Percentiles rank a stretch among this genome's conserved stretches.
Conservation (phyloP, 2,113 vertebrate species). For the Tenrec ecaudatus region DNA sequence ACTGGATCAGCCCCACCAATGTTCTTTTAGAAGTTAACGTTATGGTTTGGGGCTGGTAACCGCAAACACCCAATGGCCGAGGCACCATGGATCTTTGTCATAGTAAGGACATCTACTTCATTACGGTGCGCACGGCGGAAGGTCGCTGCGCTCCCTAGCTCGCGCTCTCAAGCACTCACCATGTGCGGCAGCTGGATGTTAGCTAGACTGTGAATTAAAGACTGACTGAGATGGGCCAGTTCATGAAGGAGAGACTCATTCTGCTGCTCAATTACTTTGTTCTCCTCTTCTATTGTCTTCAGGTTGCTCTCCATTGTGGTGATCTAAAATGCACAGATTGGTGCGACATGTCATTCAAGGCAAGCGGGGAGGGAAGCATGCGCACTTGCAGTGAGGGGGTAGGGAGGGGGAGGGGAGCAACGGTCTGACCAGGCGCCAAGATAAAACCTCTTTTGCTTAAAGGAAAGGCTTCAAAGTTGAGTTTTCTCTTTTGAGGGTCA, state of each 20-base stretch:
- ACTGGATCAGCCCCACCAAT: conserved; percentile 84
- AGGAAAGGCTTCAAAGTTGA: background rate
- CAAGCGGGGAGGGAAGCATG: conserved; percentile 58
- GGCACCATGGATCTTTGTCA: conserved; percentile 80
- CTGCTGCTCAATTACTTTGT: conserved; percentile 99
- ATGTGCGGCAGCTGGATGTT: conserved; percentile 99
- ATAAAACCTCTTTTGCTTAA: background rate
- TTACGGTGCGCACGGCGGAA: conserved; percentile 77
- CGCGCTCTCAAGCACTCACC: conserved; percentile 95
- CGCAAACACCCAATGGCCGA: conserved; percentile 83
- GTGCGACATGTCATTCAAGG: conserved; percentile 84
- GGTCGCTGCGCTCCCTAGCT: conserved; percentile 87
- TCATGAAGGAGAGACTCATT: conserved; percentile 99
- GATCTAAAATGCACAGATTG: conserved; percentile 90
- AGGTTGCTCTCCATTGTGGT: conserved; percentile 99
- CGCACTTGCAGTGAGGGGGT: background rate
- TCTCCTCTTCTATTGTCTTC: conserved; percentile 99
- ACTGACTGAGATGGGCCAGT: conserved; percentile 98
- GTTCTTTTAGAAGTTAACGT: conserved; percentile 80
- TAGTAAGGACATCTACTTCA: conserved; percentile 76
- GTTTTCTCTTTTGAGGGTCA: background rate
- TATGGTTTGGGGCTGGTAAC: conserved; percentile 84
- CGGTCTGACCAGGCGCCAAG: background rate
- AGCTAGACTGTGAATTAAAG: conserved; percentile 99
- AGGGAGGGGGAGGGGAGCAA: background rate